Conservation (phyloP, 2,797 vertebrate genomes). For the Gastrophryne carolinensis region DNA sequence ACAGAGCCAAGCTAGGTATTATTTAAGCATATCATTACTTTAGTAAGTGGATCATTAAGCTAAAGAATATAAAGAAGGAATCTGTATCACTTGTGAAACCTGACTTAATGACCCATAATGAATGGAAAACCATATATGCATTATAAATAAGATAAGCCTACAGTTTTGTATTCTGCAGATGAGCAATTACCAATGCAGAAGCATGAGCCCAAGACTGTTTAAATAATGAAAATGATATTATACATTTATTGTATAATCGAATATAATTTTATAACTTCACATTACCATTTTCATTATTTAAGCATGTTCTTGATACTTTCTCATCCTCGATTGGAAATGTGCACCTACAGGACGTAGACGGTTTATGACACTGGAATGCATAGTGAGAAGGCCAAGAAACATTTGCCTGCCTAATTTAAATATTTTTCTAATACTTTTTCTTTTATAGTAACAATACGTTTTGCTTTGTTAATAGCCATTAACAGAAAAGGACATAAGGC, state of each 20-base stretch:
- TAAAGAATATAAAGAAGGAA: constrained; percentile 1
- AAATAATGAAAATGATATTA: constrained; percentile 41
- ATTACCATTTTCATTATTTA: constrained; percentile 35
- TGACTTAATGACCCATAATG: constrained; percentile 17
- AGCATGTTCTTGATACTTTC: constrained; percentile 23
- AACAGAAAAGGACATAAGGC: too few species aligned
- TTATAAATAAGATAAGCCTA: neutral
- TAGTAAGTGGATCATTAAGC: constrained; percentile 31
- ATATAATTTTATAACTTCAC: constrained; percentile 33
- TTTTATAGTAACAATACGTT: neutral
- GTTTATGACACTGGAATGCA: neutral
- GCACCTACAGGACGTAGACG: neutral
- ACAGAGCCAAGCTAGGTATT: neutral
- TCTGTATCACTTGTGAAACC: constrained; percentile 12
- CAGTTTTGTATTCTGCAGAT: neutral
- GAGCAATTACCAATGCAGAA: neutral
- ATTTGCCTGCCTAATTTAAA: neutral
- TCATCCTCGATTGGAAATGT: neutral
- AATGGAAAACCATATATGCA: constrained; percentile 1
- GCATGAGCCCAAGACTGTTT: neutral
- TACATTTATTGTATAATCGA: constrained; percentile 27
- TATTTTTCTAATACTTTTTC: neutral
- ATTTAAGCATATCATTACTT: constrained; percentile 37
- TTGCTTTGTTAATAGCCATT: too few species aligned
- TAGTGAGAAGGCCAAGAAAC: neutral